phyloP scores from a whole-genome alignment of 2,113 vertebrate genomes.

The Proterorhinus semilunaris region DNA sequence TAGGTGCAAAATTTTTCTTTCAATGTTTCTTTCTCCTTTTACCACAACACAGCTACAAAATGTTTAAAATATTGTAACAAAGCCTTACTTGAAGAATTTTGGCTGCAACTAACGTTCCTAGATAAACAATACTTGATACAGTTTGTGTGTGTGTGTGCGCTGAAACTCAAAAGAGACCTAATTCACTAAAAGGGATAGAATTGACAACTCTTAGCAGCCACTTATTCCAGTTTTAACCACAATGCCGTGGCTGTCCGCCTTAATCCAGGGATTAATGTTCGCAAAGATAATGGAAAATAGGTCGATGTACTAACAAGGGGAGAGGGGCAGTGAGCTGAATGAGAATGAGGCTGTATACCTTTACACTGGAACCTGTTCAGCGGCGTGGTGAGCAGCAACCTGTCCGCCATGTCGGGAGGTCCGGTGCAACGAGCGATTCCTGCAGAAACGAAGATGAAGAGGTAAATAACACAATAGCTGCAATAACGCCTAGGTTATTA shows the following conservation, averaged over 20 bases:
- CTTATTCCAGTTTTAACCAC: slow-evolving; percentile 13
- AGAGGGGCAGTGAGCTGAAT: not conserved
- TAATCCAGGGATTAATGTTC: slow-evolving; percentile 21
- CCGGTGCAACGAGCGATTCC: slow-evolving; percentile 94
- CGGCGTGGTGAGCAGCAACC: slow-evolving; percentile 92
- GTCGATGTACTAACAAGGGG: not conserved
- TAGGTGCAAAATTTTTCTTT: too few relatives aligned
- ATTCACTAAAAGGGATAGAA: not conserved
- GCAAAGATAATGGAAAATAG: slow-evolving; percentile 11
- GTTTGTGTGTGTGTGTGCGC: not conserved
- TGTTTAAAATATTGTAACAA: not conserved
- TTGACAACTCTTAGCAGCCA: not conserved
- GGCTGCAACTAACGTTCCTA: not conserved
- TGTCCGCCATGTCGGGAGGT: slow-evolving; percentile 90
- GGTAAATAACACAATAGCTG: not conserved
- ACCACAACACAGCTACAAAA: not conserved
- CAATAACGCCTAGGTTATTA: too few relatives aligned
- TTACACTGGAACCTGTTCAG: slow-evolving; percentile 94
- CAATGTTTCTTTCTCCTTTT: too few relatives aligned
- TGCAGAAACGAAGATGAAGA: slow-evolving; percentile 14
- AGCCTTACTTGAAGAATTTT: not conserved
- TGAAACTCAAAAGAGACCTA: not conserved
- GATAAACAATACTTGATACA: not conserved
- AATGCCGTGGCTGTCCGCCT: slow-evolving; percentile 8
- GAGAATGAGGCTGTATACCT: slow-evolving; percentile 72